phyloP scores from a whole-genome alignment of 2,888 invertebrate species.

The Andrena fulva region DNA sequence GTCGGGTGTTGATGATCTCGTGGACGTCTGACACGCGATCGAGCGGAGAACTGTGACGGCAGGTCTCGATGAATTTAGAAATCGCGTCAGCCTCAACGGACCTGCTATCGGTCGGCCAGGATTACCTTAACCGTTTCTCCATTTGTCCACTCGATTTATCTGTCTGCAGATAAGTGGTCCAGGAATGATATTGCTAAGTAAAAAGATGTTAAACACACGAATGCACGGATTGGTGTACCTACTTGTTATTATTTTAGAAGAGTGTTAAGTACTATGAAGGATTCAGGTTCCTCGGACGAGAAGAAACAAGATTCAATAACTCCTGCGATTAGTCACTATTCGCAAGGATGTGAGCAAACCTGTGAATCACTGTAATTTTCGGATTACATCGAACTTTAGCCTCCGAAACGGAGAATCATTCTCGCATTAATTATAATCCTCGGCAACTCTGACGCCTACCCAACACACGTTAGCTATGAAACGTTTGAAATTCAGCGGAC shows the following conservation, averaged over 20 bases:
- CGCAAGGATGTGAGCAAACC: not conserved
- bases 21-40: constrained; percentile 48
- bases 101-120: constrained; percentile 43
- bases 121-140: too few relatives aligned
- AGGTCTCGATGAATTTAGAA: constrained; percentile 60
- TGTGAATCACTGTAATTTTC: not conserved
- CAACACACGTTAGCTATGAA: constrained; percentile 20
- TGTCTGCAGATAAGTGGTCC: too few relatives aligned
- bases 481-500: not conserved
- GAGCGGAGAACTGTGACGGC: not conserved
- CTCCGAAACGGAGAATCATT: constrained; percentile 32
- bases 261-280: too few relatives aligned
- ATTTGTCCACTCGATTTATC: too few relatives aligned
- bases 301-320: not conserved
- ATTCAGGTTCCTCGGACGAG: not conserved
- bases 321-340: not conserved
- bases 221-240: too few relatives aligned
- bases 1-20: constrained; percentile 46
- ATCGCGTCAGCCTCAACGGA: constrained; percentile 54
- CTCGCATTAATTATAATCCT: constrained; percentile 53
- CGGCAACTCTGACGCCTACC: constrained; percentile 11
- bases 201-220: too few relatives aligned
- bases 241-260: too few relatives aligned
- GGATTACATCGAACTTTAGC: constrained; percentile 21
- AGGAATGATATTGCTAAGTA: too few relatives aligned